A percentile compares a stretch with the other conserved stretches of the same genome.
Conservation (phyloP, 2,888 invertebrate species). For the Belgica antarctica region DNA sequence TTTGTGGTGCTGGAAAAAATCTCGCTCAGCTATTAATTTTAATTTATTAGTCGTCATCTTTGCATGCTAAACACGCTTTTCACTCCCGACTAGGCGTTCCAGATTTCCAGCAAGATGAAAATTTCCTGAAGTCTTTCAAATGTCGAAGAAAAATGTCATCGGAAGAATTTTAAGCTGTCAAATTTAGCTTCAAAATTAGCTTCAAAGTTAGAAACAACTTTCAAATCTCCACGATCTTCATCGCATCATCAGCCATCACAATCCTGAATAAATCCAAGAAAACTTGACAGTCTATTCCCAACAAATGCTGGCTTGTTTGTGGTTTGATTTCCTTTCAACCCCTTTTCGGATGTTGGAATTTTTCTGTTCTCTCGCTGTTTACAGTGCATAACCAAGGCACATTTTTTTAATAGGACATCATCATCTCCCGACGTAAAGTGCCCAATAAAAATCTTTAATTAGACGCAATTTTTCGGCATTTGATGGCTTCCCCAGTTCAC, state of each 20-base stretch:
- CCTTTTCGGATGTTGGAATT: background rate
- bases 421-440: slow-evolving; percentile 10
- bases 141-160: no score
- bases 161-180: no score
- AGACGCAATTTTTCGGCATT: slow-evolving; percentile 35
- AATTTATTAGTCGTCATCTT: slow-evolving; percentile 28
- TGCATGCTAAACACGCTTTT: slow-evolving; percentile 21
- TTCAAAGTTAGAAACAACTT: no score
- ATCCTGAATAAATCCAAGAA: no score
- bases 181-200: no score
- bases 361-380: background rate
- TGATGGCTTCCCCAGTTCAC: slow-evolving; percentile 8
- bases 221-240: no score
- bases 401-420: slow-evolving; percentile 26
- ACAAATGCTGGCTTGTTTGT: background rate
- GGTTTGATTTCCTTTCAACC: no score
- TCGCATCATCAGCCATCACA: no score
- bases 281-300: background rate
- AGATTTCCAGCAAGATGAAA: background rate
- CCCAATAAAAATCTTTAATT: slow-evolving; percentile 43
- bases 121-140: no score
- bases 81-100: background rate
- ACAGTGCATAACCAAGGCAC: slow-evolving; percentile 1
- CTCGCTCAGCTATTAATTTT: slow-evolving; percentile 24
- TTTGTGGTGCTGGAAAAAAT: background rate